Base-by-base conservation (phyloP, 2,113 vertebrate genomes). In the Dipodomys spectabilis region DNA sequence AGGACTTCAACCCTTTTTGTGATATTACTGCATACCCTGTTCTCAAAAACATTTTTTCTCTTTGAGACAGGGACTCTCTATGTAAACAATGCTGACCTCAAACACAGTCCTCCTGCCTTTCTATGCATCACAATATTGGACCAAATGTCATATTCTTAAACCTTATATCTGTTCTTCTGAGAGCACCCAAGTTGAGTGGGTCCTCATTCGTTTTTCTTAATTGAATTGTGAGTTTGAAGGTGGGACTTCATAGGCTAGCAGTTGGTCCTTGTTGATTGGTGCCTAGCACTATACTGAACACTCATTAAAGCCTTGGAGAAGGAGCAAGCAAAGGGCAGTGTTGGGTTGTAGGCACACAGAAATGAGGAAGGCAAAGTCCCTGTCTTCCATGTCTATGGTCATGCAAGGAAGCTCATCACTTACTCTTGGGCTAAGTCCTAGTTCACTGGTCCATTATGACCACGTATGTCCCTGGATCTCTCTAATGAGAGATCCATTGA, bases 401-500 rank as follows among this genome's bases (percentile, higher is more conserved):
- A 12, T 62, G 28, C 20, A 16, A 12, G 73, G 69, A 84, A n/a
- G 28, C 22, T 84, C 16, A 23, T 25, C 28, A n/a, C 32, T 6
- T 30, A 9, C 19, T 62, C 53, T 28, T 16, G 32, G 23, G n/a
- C 9, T 64, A 4, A 39, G 4, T 30, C 13, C 28, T 2, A 30
- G 9, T 44, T 7, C 30, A 39, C 7, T 9, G 49, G 11, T 7
- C 27, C 35, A 7, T 87, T 82, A 32, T 79, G 5, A 13, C 6
- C 12, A 4, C 25, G 6, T 10, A 20, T n/a, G 23, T 6, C 4
- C 3, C 27, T 22, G 44, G 12, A 0, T 13, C 5, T 16, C n/a
- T 64, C 60, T 28, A 15, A 35, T 8, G 8, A 90, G 44, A 39
- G 3, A 39, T 49, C 10, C 12, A 49, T 44, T 25, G 16, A 22